phyloP scores from a whole-genome alignment of 2,113 vertebrate genomes.

The Marmota monax region DNA sequence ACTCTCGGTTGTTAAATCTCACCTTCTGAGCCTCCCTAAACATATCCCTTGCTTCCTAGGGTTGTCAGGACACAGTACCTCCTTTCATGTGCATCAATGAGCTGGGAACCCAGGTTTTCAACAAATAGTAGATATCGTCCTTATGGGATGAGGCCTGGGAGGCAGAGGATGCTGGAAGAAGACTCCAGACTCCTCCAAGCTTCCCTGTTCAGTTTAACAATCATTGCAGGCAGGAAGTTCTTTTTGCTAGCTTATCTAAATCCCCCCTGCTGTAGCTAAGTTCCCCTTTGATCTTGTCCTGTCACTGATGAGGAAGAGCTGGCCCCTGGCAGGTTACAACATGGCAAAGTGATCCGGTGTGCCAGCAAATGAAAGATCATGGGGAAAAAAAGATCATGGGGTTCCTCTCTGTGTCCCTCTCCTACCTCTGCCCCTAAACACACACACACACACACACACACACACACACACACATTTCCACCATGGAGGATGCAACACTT shows the following conservation, averaged over 20 bases:
- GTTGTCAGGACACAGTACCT: background rate
- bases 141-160: background rate
- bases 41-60: too few relatives aligned
- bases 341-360: background rate
- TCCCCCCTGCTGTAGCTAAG: background rate
- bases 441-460: background rate
- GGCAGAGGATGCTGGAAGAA: background rate
- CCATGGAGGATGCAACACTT: accelerated
- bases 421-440: background rate
- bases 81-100: background rate
- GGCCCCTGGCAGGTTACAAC: background rate
- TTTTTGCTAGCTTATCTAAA: slow-evolving; percentile 31
- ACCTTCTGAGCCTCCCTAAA: background rate
- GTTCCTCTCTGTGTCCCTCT: background rate
- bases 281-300: slow-evolving; percentile 52
- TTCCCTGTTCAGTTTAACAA: background rate
- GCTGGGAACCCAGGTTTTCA: background rate
- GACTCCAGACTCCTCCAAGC: background rate
- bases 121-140: background rate
- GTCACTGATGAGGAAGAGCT: background rate
- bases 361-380: background rate
- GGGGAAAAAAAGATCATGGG: background rate
- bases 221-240: slow-evolving; percentile 45
- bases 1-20: background rate
- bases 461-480: background rate